phyloP scores from a whole-genome alignment of 2,888 invertebrate species.

The Volucella inanis region DNA sequence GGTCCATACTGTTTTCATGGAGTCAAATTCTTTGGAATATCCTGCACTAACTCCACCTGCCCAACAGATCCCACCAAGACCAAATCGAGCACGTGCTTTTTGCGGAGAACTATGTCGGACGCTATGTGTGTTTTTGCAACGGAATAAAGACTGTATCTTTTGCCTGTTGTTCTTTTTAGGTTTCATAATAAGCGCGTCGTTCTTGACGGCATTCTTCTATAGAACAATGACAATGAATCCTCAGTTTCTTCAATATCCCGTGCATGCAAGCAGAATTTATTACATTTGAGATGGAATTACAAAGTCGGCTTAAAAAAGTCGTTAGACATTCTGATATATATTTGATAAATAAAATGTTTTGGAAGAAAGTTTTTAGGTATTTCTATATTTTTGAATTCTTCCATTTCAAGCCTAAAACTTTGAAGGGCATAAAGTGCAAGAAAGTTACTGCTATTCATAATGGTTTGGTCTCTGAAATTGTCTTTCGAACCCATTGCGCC shows the following conservation, averaged over 20 bases:
- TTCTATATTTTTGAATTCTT: too few relatives aligned
- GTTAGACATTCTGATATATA: too few relatives aligned
- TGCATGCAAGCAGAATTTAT: slow-evolving; percentile 29
- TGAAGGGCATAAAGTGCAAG: too few relatives aligned
- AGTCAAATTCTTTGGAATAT: neutral
- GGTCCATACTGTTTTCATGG: slow-evolving; percentile 53
- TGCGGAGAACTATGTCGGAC: slow-evolving; percentile 24
- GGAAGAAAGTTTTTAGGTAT: too few relatives aligned
- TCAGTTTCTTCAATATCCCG: slow-evolving; percentile 65
- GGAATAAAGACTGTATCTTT: slow-evolving; percentile 81
- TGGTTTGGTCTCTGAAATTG: too few relatives aligned
- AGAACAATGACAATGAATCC: slow-evolving; percentile 78
- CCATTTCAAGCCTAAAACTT: too few relatives aligned
- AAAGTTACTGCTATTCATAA: too few relatives aligned
- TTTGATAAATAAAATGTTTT: too few relatives aligned
- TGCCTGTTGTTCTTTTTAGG: slow-evolving; percentile 81
- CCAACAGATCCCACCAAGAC: neutral
- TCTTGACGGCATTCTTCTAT: slow-evolving; percentile 81
- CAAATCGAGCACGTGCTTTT: neutral
- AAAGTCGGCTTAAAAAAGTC: too few relatives aligned
- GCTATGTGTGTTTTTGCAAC: slow-evolving; percentile 71
- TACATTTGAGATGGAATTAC: slow-evolving; percentile 27
- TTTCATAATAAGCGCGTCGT: slow-evolving; percentile 81
- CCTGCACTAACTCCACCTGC: neutral
- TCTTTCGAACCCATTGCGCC: too few relatives aligned